Evolutionary conservation across 2,888 invertebrate species (phyloP), one percentile per base, ranked within the genome.

Genomic region (Ornithoptera priamus): DNA sequence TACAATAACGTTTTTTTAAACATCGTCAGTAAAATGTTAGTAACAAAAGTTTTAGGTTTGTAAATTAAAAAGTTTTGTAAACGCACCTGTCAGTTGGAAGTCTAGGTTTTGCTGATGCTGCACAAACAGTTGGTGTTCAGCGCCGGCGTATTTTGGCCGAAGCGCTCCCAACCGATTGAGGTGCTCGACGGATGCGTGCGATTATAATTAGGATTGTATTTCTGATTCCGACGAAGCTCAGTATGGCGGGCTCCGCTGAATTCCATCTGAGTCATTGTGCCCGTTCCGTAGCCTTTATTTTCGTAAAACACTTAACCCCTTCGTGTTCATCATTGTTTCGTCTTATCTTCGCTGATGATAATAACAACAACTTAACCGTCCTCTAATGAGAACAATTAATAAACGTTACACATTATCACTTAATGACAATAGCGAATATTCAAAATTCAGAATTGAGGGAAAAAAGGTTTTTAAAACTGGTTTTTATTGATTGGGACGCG

Each of bases 151-250:
- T 80, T 75, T 66, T 58, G 76, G 80, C 78, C 76, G 78, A 81
- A 79, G 79, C 87, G 85, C 85, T 85, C 84, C 86, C 87, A 85
- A 83, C 84, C 88, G 89, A 89, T 90, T 86, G 89, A 88, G 89
- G 88, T 87, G 86, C 84, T 87, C 85, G 90, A 89, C 91, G 92
- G 92, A 92, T 92, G 91, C 90, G 89, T 89, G 85, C 85, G 91
- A 92, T 92, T 92, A 92, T 92, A 92, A 92, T 92, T 92, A 92
- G 92, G 92, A 90, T 89, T 91, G 92, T 92, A 92, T 92, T 92
- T 92, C 92, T 92, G 92, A 92, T 92, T 90, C 89, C 90, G 88
- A 87, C 90, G 90, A 90, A 87, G 87, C 90, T 84, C 84, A 82
- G 89, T 87, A 87, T 88, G 88, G 89, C 90, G 88, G 84, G 88